A percentile compares a stretch with the other conserved stretches of the same genome.
Conservation (phyloP, 2,888 invertebrate genomes). For the Heliconius sara region DNA sequence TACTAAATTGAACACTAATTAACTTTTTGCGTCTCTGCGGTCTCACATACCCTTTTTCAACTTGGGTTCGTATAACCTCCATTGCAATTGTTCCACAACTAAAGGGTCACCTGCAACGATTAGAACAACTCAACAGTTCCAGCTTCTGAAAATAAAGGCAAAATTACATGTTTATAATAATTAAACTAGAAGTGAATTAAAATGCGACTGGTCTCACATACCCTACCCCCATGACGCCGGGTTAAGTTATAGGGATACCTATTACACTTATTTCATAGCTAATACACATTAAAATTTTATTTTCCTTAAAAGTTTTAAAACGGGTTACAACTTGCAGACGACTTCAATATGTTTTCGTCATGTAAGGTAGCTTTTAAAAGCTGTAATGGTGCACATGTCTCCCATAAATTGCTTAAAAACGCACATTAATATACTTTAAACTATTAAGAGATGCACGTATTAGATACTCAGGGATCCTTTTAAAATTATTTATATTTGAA, state of each 20-base stretch:
- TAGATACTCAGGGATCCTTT: constrained; percentile 47
- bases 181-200: too few species aligned
- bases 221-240: too few species aligned
- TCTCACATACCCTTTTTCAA: too few species aligned
- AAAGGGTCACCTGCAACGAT: too few species aligned
- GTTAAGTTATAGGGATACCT: not conserved
- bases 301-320: constrained; percentile 15
- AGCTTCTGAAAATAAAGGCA: too few species aligned
- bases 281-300: not conserved
- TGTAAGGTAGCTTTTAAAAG: constrained; percentile 25
- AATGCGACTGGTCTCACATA: too few species aligned
- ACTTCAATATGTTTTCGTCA: constrained; percentile 15
- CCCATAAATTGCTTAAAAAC: constrained; percentile 77
- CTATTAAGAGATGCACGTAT: constrained; percentile 57
- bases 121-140: too few species aligned
- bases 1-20: too few species aligned
- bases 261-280: not conserved
- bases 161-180: too few species aligned
- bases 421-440: constrained; percentile 68
- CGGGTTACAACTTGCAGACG: constrained; percentile 13
- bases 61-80: too few species aligned
- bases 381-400: constrained; percentile 59
- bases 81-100: too few species aligned
- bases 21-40: too few species aligned
- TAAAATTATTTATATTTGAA: constrained; percentile 15